Base-by-base conservation (phyloP, 1,140 invertebrate genomes). In the Samia ricini region DNA sequence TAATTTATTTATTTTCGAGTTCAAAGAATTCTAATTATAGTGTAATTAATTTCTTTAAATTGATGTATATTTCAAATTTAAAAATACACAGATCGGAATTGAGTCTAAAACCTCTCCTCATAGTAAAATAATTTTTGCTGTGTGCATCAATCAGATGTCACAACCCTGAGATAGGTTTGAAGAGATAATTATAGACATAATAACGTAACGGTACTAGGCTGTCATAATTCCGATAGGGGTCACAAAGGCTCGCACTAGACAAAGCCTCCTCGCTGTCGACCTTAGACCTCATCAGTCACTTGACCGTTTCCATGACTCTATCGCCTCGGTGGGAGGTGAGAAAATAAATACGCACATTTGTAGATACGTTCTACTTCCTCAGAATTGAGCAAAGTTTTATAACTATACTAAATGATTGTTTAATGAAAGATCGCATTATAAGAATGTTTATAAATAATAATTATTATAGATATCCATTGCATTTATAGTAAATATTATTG, bases 201-300 rank as follows among this genome's bases (percentile, higher is more conserved):
- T 78, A 72, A 63, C 61, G 21, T 67, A 67, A 59, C 66, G 67
- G 75, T 71, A 74, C 72, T 29, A 68, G 62, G 72, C 61, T 33
- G 57, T 49, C 66, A 77, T 60, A 23, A 52, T 22, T 64, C 56
- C 61, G 65, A 51, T 54, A 63, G 64, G 52, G 58, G 51, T 23
- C 48, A 48, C 63, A 65, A 36, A 42, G 33, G 33, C 33, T 42
- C 33, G 1, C 60, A 68, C 68, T 71, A 72, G 64, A 73, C 71
- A 72, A 77, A 72, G 68, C 49, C 72, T 20, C 55, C 54, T 63
- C 54, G 52, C 19, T 22, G 61, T 61, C 59, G 66, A 74, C 70
- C 75, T 71, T 26, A 61, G 66, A 72, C 70, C 75, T 56, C 67
- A 62, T 72, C 72, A 68, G 26, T 68, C 64, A 63, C 21, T 42